Conservation (phyloP, 2,113 vertebrate genomes). For the Sander vitreus region DNA sequence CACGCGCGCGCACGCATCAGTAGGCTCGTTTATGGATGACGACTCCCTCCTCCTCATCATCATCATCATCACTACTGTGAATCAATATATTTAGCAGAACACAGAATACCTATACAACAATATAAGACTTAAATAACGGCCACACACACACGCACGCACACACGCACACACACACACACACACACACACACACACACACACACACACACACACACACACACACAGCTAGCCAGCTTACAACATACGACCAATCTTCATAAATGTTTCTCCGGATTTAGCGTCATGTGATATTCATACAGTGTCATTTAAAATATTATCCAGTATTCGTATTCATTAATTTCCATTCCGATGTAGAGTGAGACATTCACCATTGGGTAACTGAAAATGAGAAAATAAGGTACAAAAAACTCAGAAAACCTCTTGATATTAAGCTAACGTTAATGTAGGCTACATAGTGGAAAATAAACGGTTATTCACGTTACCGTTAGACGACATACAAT, state of each 20-base stretch:
- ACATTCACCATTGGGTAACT: neutral
- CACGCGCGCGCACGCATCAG: neutral
- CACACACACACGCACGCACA: neutral
- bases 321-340: neutral
- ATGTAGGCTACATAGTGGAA: no score
- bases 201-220: neutral
- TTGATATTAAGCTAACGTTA: neutral
- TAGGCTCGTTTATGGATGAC: slow-evolving; percentile 19
- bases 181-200: neutral
- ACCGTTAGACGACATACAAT: neutral
- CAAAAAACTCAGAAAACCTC: neutral
- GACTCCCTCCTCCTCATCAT: slow-evolving; percentile 24
- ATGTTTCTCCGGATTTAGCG: neutral
- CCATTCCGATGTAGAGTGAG: neutral
- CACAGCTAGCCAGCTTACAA: slow-evolving; percentile 13
- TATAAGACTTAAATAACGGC: no score
- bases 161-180: slow-evolving; percentile 2
- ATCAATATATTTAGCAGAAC: slow-evolving; percentile 19
- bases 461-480: neutral
- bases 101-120: no score
- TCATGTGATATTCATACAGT: neutral
- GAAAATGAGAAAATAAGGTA: neutral
- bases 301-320: neutral
- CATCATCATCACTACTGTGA: slow-evolving; percentile 17
- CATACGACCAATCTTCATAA: neutral